Evolutionary conservation across 2,888 invertebrate genomes (phyloP), one percentile per base, ranked within the genome.

Genomic region (Eulithis testata): DNA sequence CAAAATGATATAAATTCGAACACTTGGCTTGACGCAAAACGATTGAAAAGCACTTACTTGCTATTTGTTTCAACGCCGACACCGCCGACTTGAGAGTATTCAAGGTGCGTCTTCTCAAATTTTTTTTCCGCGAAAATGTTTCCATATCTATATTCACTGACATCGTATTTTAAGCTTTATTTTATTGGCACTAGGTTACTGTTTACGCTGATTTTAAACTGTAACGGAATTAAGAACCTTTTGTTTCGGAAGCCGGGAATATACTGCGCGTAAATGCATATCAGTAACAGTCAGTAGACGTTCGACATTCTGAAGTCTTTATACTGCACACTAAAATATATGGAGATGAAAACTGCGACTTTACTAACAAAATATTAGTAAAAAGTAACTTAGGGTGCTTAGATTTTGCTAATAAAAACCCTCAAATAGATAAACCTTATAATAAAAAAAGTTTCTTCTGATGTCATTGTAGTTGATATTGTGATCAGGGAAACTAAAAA

Each of bases 231-330:
- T 77, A 76, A 72, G 80, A 77, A 88, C 89, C 87, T 89, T 84
- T 89, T 88, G 88, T 89, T 83, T 80, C 83, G 80, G 80, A 78
- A 80, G 87, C 85, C 79, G 81, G 79, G 84, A 87, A 85, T 86
- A 86, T 76, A 91, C 92, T 92, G 90, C 80, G 83, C 76, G 87
- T 87, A 84, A 86, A 89, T 88, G 89, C 89, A 91, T 87, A 87
- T 89, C 88, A 85, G 86, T 83, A 83, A 79, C 83, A 82, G 85
- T 78, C 79, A 78, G 84, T 81, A 72, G 75, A 79, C 77, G 84
- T 82, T 81, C 80, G 82, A 79, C 83, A 83, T 82, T 84, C 78
- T 79, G 76, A 76, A 81, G 75, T 81, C 80, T 85, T 85, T 84
- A 83, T 78, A 80, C 75, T 70, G 84, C 75, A 88, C 83, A 86